Conservation (phyloP, 1,140 invertebrate genomes). For the Neoseiulus cucumeris region DNA sequence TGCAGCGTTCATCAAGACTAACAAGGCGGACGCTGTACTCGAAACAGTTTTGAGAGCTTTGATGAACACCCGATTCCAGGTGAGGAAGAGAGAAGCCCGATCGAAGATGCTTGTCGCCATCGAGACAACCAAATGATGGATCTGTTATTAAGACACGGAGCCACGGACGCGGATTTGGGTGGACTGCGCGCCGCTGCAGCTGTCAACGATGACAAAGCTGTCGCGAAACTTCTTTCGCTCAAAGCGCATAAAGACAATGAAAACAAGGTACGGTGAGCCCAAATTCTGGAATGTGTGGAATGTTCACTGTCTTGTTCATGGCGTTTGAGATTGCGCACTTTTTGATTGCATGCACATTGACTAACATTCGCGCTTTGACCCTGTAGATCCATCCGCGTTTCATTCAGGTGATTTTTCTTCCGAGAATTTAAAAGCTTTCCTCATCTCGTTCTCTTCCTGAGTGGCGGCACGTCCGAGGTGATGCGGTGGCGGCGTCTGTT, state of each 20-base stretch:
- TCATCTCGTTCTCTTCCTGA: too few species aligned
- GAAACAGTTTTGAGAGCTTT: too few species aligned
- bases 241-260: conserved; percentile 55
- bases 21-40: too few species aligned
- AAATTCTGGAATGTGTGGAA: background rate
- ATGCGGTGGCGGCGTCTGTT: too few species aligned
- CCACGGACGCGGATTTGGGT: conserved; percentile 52
- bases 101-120: conserved; percentile 43
- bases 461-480: too few species aligned
- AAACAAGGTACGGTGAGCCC: conserved; percentile 30
- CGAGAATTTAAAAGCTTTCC: too few species aligned
- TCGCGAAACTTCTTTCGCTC: conserved; percentile 50
- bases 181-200: conserved; percentile 46
- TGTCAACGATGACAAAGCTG: conserved; percentile 46
- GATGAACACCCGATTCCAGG: background rate
- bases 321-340: background rate
- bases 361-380: background rate
- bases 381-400: conserved; percentile 8
- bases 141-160: conserved; percentile 60
- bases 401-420: conserved; percentile 4
- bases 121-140: conserved; percentile 43
- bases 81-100: conserved; percentile 17
- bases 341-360: too few species aligned
- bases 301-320: background rate
- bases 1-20: too few species aligned